Evolutionary conservation across 1,140 invertebrate genomes (phyloP).

Genomic region (Sycophaga agraensis): DNA sequence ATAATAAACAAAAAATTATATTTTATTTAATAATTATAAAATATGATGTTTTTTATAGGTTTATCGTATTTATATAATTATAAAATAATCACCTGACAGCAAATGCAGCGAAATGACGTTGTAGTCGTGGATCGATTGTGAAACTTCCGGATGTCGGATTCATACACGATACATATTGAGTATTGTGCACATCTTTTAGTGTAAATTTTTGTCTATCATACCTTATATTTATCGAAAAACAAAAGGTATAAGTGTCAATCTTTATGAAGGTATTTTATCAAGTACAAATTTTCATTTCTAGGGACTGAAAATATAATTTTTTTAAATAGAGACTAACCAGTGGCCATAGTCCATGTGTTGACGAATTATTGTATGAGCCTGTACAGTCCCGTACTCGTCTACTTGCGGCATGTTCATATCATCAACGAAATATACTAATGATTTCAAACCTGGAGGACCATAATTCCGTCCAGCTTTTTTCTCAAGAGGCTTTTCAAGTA

Average conservation of each 20-base stretch:
- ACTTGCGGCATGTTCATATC: conserved; percentile 98
- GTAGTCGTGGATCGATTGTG: conserved; percentile 87
- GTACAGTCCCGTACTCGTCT: conserved; percentile 91
- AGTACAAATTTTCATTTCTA: too few relatives aligned
- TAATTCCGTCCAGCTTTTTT: conserved; percentile 94
- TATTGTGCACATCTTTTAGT: conserved; percentile 90
- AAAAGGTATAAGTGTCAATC: too few relatives aligned
- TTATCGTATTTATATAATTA: too few relatives aligned
- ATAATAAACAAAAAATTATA: conserved; percentile 2
- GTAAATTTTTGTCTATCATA: conserved; percentile 83
- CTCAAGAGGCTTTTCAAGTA: conserved; percentile 90
- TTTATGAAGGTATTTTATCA: too few relatives aligned
- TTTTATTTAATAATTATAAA: too few relatives aligned
- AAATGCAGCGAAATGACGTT: conserved; percentile 92
- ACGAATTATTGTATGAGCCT: conserved; percentile 90
- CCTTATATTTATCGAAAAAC: conserved; percentile 50
- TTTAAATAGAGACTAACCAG: conserved; percentile 62
- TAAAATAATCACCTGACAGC: conserved; percentile 67
- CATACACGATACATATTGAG: conserved; percentile 94
- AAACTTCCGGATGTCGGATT: conserved; percentile 95
- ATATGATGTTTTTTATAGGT: not conserved
- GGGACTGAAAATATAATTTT: too few relatives aligned
- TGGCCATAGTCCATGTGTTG: conserved; percentile 94
- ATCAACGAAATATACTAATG: conserved; percentile 92
- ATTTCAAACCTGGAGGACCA: conserved; percentile 87